Evolutionary conservation across 2,113 vertebrate species (phyloP).

Genomic region (Stigmatopora argus): DNA sequence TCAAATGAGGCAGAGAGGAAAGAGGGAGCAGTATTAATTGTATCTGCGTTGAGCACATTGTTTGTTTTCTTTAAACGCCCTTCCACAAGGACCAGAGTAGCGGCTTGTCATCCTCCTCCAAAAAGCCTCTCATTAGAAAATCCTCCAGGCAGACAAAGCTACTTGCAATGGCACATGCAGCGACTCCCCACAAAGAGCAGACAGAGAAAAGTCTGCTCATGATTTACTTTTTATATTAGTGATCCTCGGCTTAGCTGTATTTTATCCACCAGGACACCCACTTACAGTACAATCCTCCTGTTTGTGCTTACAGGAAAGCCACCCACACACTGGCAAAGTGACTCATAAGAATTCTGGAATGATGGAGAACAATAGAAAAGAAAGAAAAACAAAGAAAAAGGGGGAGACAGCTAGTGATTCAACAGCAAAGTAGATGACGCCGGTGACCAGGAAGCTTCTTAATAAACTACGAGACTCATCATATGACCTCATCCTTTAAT

Average conservation of each 20-base stretch:
- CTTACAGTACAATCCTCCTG: conserved; percentile 17
- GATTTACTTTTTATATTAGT: conserved; percentile 23
- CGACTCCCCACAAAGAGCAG: conserved; percentile 51
- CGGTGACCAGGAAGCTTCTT: conserved; percentile 12
- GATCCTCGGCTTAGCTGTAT: conserved; percentile 14
- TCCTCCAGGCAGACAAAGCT: conserved; percentile 62
- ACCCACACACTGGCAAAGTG: not conserved
- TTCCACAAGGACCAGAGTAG: conserved; percentile 42
- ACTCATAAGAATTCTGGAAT: conserved; percentile 6
- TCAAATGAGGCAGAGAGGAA: conserved; percentile 24
- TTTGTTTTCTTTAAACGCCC: conserved; percentile 49
- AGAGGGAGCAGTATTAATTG: conserved; percentile 41
- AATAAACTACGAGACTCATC: conserved; percentile 10
- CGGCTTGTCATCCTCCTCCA: conserved; percentile 64
- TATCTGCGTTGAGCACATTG: conserved; percentile 41
- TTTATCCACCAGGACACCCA: conserved; percentile 16
- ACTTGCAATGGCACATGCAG: conserved; percentile 54
- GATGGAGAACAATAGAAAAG: conserved; percentile 1
- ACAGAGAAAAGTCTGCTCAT: conserved; percentile 56
- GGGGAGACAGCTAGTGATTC: conserved; percentile 17
- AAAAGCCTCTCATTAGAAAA: conserved; percentile 70
- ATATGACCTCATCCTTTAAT: conserved; percentile 39
- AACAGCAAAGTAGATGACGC: conserved; percentile 5
- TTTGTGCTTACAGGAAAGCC: conserved; percentile 9
- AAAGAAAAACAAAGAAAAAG: not conserved